These are phyloP conservation scores for Eupeodes luniger DNA, from an alignment of 2,888 invertebrate species.

Conservation along the genomic window DNA sequence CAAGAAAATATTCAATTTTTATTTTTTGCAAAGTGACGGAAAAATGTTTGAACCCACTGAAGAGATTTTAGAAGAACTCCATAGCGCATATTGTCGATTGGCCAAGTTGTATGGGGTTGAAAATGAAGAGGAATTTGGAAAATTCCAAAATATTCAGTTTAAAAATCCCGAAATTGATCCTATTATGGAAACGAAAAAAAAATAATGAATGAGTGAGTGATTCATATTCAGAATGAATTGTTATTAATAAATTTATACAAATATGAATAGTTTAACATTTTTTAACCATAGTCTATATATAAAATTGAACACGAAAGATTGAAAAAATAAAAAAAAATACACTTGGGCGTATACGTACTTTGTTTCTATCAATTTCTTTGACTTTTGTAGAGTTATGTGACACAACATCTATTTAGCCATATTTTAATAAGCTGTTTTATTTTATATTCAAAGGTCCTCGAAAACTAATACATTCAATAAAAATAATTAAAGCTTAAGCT, in stretches of 20 bases:
- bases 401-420: too few species aligned
- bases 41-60: conserved; percentile 36
- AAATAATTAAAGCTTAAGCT: too few species aligned
- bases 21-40: conserved; percentile 22
- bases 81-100: conserved; percentile 2
- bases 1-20: not conserved
- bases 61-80: conserved; percentile 21
- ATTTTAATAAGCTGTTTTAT: too few species aligned
- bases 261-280: too few species aligned
- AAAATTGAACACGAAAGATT: too few species aligned
- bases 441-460: too few species aligned
- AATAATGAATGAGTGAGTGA: not conserved
- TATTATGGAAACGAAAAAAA: not conserved
- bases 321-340: too few species aligned
- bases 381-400: too few species aligned
- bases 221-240: not conserved
- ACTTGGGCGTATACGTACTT: too few species aligned
- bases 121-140: conserved; percentile 18
- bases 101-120: conserved; percentile 10
- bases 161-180: conserved; percentile 14
- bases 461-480: too few species aligned
- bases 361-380: not conserved
- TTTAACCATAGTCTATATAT: too few species aligned
- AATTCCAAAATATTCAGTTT: conserved; percentile 28
- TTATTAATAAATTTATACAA: too few species aligned